Conservation (phyloP, 1,140 invertebrate species). For the Cherax destructor region DNA sequence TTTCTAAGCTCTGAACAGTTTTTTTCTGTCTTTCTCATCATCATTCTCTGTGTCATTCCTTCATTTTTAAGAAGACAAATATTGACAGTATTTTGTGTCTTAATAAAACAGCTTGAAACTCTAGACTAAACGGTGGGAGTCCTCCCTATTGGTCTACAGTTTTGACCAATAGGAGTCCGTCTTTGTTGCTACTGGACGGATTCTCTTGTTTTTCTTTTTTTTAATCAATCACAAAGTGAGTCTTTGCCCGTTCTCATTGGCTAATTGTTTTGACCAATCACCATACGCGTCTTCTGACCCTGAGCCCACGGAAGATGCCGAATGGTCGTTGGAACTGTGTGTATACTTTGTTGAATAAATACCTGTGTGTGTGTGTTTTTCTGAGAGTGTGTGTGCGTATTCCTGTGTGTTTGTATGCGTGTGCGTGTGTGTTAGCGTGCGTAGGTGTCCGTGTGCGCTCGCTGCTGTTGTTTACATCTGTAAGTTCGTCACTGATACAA, state of each 20-base stretch:
- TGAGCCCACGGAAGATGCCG: slow-evolving; percentile 49
- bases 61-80: no score
- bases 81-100: no score
- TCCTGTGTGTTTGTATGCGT: not conserved
- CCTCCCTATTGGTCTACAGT: not conserved
- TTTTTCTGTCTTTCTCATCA: not conserved
- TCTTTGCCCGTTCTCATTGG: not conserved
- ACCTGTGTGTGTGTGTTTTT: not conserved
- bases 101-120: no score
- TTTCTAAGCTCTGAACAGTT: slow-evolving; percentile 11
- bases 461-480: no score
- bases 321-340: slow-evolving; percentile 26
- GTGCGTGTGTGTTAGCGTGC: not conserved
- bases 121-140: not conserved
- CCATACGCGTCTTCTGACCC: slow-evolving; percentile 47
- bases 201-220: not conserved
- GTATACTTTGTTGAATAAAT: not conserved
- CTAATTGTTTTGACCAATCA: slow-evolving; percentile 38
- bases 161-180: not conserved
- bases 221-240: not conserved
- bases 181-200: not conserved
- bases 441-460: no score
- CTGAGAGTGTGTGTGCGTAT: slow-evolving; percentile 10
- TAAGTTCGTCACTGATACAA: no score
- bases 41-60: not conserved